Conservation (phyloP, 37 sponge, comb jelly and placozoan genomes). For the Aplysina aerophoba region DNA sequence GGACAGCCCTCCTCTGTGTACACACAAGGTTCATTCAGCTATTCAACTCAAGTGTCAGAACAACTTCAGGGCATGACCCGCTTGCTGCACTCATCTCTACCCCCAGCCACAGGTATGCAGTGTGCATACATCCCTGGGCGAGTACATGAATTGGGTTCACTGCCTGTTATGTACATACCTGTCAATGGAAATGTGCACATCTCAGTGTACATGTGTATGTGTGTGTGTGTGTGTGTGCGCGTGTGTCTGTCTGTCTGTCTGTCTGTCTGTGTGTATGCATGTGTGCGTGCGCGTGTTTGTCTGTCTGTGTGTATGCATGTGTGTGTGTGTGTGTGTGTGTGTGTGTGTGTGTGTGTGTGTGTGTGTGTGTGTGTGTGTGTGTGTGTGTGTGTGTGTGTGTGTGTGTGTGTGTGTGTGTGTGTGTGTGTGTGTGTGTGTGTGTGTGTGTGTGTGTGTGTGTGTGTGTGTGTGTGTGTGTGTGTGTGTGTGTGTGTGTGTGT, state of each 20-base stretch:
- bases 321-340: conserved; percentile 3
- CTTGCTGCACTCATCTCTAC: no score
- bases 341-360: conserved; percentile 29
- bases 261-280: conserved; percentile 2
- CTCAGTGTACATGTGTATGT: background rate
- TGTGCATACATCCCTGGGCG: no score
- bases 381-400: conserved; percentile 35
- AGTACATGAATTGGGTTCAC: no score
- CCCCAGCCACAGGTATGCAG: no score
- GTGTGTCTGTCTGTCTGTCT: background rate
- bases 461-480: conserved; percentile 30
- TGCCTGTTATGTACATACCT: no score
- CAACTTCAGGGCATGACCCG: no score
- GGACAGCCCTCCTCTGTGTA: no score
- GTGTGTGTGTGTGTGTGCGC: conserved; percentile 20
- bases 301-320: conserved; percentile 19
- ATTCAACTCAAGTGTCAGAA: no score
- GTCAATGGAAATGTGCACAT: no score
- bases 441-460: conserved; percentile 9
- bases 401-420: conserved; percentile 16
- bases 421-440: conserved; percentile 31
- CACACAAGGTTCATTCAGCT: no score
- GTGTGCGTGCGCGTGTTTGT: conserved; percentile 14
- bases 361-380: background rate
- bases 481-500: conserved; percentile 9